phyloP scores from a whole-genome alignment of 1,140 invertebrate genomes.

The Tetragnatha versicolor region DNA sequence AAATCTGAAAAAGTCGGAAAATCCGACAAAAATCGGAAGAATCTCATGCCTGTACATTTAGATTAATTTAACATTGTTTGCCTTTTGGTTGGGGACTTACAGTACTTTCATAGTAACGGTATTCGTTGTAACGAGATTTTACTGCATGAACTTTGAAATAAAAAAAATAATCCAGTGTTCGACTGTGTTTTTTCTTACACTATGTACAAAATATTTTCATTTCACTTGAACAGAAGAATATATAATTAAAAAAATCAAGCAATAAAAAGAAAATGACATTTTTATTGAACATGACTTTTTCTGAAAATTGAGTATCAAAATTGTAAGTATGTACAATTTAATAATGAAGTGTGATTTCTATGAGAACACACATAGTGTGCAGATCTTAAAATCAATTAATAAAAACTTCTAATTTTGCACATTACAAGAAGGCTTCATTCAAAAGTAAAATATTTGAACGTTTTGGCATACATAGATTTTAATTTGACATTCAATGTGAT shows the following conservation, averaged over 20 bases:
- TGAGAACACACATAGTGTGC: slow-evolving; percentile 55
- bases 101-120: too few relatives aligned
- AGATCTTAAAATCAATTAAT: slow-evolving; percentile 30
- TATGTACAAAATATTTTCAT: background rate
- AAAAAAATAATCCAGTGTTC: too few relatives aligned
- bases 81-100: too few relatives aligned
- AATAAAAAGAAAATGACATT: slow-evolving; percentile 25
- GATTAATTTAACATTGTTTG: too few relatives aligned
- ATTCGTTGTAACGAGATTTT: too few relatives aligned
- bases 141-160: too few relatives aligned
- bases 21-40: too few relatives aligned
- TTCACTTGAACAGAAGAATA: background rate
- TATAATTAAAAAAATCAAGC: background rate
- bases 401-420: slow-evolving; percentile 3
- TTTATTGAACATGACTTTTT: slow-evolving; percentile 41
- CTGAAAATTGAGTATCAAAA: slow-evolving; percentile 54
- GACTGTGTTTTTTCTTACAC: too few relatives aligned
- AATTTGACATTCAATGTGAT: background rate
- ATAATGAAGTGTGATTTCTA: slow-evolving; percentile 31
- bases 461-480: slow-evolving; percentile 29
- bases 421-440: background rate
- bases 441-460: background rate
- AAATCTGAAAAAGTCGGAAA: too few relatives aligned
- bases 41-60: too few relatives aligned
- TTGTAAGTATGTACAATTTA: slow-evolving; percentile 48